Percentiles rank a stretch among this genome's conserved stretches.
These are phyloP conservation scores for Eptatretus burgeri DNA, from an alignment of 2,113 vertebrate genomes.

Conservation along the genomic window DNA sequence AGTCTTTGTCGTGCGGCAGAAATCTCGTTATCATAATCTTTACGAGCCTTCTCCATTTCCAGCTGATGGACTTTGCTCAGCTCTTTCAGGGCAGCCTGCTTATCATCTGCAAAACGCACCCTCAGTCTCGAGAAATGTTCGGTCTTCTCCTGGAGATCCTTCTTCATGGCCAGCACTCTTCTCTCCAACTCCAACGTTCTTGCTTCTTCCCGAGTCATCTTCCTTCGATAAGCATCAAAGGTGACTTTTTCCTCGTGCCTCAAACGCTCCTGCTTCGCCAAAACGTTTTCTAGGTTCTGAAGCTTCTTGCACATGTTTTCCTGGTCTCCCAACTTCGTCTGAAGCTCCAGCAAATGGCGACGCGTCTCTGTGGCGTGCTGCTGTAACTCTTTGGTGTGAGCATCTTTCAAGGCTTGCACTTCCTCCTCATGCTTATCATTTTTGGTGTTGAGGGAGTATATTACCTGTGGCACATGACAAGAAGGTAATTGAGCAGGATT, in stretches of 20 bases:
- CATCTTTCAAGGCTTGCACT: constrained; percentile 81
- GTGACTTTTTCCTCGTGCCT: constrained; percentile 28
- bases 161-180: constrained; percentile 41
- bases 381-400: constrained; percentile 93
- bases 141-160: constrained; percentile 67
- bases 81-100: constrained; percentile 43
- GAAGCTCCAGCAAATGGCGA: constrained; percentile 77
- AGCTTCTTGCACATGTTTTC: constrained; percentile 65
- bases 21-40: constrained; percentile 53
- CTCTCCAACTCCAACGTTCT: too few relatives aligned
- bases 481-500: constrained; percentile 10
- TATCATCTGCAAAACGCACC: constrained; percentile 60
- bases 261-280: constrained; percentile 75
- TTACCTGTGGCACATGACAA: constrained; percentile 39
- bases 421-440: constrained; percentile 90
- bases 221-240: too few relatives aligned
- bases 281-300: constrained; percentile 64
- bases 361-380: constrained; percentile 86
- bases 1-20: constrained; percentile 49
- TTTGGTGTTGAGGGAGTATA: constrained; percentile 97
- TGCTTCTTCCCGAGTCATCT: too few relatives aligned
- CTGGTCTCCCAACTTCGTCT: constrained; percentile 69
- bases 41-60: constrained; percentile 62
- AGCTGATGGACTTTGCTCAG: constrained; percentile 37
- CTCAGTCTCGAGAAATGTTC: constrained; percentile 21